Evolutionary conservation across 2,888 invertebrate genomes (phyloP).

Genomic region (Melangyna quadrimaculata): DNA sequence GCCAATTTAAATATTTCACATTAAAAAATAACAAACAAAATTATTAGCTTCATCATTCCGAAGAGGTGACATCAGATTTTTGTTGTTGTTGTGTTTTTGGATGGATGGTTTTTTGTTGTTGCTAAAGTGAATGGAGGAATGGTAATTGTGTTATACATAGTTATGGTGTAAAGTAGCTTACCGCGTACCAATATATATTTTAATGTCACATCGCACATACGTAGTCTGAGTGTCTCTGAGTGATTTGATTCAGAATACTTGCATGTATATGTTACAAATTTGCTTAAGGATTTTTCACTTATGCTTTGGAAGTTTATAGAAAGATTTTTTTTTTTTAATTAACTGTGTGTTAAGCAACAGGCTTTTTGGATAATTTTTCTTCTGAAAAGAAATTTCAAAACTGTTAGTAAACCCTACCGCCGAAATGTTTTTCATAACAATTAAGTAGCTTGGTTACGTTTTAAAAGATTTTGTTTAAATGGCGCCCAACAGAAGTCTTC

Average conservation of each 20-base stretch:
- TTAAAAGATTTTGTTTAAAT: not conserved
- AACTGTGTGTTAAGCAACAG: too few species aligned
- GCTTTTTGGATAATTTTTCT: too few species aligned
- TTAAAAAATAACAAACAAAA: slow-evolving; percentile 22
- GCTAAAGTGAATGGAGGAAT: slow-evolving; percentile 9
- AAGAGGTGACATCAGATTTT: slow-evolving; percentile 67
- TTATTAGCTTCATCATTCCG: slow-evolving; percentile 62
- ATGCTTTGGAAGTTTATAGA: too few species aligned
- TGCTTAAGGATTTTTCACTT: too few species aligned
- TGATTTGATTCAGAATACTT: too few species aligned
- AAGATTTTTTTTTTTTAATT: too few species aligned
- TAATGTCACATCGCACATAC: slow-evolving; percentile 31
- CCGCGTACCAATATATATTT: slow-evolving; percentile 37
- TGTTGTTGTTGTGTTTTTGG: not conserved
- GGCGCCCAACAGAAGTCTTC: not conserved
- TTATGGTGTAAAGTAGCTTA: not conserved
- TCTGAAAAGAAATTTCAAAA: not conserved
- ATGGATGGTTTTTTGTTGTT: slow-evolving; percentile 6
- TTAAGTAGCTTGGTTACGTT: not conserved
- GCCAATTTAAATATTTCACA: slow-evolving; percentile 60
- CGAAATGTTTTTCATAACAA: accelerated
- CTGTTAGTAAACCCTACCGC: not conserved
- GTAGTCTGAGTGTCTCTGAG: slow-evolving; percentile 63
- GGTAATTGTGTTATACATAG: slow-evolving; percentile 4
- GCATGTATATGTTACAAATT: too few species aligned